Conservation (phyloP, 2,113 vertebrate species). For the Oreochromis aureus region DNA sequence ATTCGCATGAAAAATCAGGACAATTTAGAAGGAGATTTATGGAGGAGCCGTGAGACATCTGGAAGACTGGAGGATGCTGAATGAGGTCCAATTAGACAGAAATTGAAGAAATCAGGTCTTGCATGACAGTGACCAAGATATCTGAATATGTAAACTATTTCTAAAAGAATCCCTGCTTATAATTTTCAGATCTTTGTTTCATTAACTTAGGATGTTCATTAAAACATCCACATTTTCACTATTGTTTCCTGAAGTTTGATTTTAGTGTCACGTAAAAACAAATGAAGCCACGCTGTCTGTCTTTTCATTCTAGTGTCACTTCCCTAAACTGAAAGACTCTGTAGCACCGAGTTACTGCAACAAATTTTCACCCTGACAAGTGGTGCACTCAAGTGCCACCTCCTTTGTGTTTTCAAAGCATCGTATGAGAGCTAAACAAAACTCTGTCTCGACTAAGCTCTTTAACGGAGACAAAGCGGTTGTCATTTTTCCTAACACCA, state of each 20-base stretch:
- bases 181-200: neutral
- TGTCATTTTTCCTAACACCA: constrained; percentile 46
- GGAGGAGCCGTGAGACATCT: constrained; percentile 18
- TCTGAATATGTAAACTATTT: neutral
- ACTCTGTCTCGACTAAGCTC: constrained; percentile 30
- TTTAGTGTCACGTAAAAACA: neutral
- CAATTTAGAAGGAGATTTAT: constrained; percentile 33
- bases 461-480: constrained; percentile 54
- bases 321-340: neutral
- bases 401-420: neutral
- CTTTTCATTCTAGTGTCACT: neutral
- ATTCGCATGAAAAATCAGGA: neutral
- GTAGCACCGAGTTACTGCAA: neutral
- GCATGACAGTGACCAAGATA: neutral
- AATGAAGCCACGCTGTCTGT: neutral
- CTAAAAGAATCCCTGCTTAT: neutral
- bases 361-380: neutral
- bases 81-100: neutral
- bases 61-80: neutral
- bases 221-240: neutral
- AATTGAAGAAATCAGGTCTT: neutral
- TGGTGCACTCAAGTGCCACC: neutral
- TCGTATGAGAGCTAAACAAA: neutral
- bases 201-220: neutral
- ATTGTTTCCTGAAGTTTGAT: neutral